Evolutionary conservation across 64 coral and sea anemone genomes (phyloP).

Genomic region (Montipora sp.): DNA sequence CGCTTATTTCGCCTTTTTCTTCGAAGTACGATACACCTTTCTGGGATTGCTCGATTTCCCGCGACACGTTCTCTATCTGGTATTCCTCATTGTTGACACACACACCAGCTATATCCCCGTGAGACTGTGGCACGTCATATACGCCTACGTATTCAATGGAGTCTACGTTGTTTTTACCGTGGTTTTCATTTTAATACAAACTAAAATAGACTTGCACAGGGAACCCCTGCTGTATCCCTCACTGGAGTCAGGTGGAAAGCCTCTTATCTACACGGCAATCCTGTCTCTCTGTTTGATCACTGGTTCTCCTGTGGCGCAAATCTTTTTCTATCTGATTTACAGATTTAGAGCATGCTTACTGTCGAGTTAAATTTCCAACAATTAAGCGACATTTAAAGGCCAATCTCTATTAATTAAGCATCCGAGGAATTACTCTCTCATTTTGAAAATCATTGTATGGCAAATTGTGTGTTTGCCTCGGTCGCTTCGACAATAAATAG

Average conservation of each 20-base stretch:
- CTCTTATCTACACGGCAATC: slow-evolving; percentile 65
- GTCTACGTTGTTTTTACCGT: slow-evolving; percentile 57
- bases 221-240: slow-evolving; percentile 47
- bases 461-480: too few species aligned
- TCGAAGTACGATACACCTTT: neutral
- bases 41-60: slow-evolving; percentile 14
- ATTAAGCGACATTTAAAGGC: neutral
- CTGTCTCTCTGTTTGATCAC: slow-evolving; percentile 53
- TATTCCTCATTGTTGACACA: slow-evolving; percentile 44
- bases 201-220: slow-evolving; percentile 13
- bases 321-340: slow-evolving; percentile 52
- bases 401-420: too few species aligned
- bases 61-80: slow-evolving; percentile 32
- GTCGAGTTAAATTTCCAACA: neutral
- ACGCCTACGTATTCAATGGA: slow-evolving; percentile 58
- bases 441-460: too few species aligned
- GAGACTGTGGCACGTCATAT: slow-evolving; percentile 57
- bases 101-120: slow-evolving; percentile 52
- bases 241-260: slow-evolving; percentile 37
- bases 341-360: slow-evolving; percentile 25
- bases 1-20: slow-evolving; percentile 60
- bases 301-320: slow-evolving; percentile 55
- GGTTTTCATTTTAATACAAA: slow-evolving; percentile 53
- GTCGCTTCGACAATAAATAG: too few species aligned
- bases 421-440: too few species aligned